Evolutionary conservation across 2,113 vertebrate species (phyloP).

Genomic region (Oreochromis aureus): DNA sequence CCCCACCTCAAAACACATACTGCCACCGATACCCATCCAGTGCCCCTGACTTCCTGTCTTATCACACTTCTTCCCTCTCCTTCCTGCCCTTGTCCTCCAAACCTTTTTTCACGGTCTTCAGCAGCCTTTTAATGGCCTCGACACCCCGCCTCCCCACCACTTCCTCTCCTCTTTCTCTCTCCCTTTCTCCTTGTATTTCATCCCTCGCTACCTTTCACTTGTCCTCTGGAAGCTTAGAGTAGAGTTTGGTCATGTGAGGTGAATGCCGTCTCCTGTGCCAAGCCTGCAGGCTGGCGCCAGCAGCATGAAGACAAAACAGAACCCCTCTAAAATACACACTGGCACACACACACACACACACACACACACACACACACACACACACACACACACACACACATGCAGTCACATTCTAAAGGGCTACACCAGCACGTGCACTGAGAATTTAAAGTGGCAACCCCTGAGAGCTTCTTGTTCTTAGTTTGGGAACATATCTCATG

Average conservation of each 20-base stretch:
- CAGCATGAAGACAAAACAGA: conserved; percentile 13
- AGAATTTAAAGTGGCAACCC: conserved; percentile 32
- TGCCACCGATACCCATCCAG: background rate
- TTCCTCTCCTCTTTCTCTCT: background rate
- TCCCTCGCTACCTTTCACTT: conserved; percentile 6
- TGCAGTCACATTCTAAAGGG: background rate
- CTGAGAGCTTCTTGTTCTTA: conserved; percentile 5
- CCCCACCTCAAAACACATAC: background rate
- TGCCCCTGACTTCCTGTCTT: background rate
- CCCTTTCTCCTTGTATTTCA: background rate
- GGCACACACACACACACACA: background rate
- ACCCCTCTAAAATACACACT: background rate
- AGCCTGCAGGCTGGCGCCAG: conserved; percentile 22
- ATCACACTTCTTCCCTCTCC: background rate
- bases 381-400: background rate
- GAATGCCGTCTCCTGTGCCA: conserved; percentile 25
- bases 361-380: background rate
- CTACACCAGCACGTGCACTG: background rate
- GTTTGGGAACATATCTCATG: background rate
- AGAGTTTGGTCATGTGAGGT: conserved; percentile 39
- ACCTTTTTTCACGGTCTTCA: background rate
- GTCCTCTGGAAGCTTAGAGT: conserved; percentile 19
- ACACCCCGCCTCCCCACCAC: background rate
- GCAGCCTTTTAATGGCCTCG: background rate
- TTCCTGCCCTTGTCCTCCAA: background rate